Evolutionary conservation across 2,888 invertebrate genomes (phyloP).

Genomic region (Oxystoma pomonae): DNA sequence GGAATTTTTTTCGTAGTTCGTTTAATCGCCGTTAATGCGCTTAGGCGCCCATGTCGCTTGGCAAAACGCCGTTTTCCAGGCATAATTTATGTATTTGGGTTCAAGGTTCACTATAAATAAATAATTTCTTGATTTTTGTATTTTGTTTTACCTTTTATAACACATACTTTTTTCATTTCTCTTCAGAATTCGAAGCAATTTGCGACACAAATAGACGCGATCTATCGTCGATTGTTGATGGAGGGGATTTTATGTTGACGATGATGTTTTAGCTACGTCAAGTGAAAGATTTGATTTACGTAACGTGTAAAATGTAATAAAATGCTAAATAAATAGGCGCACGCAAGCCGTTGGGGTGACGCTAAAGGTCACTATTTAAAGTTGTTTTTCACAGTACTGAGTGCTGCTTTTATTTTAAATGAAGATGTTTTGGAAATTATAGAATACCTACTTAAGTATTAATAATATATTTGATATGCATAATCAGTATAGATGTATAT

Average conservation of each 20-base stretch:
- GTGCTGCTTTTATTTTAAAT: too few species aligned
- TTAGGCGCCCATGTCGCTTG: slow-evolving; percentile 32
- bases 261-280: not conserved
- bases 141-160: not conserved
- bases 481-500: too few species aligned
- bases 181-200: not conserved
- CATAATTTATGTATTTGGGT: slow-evolving; percentile 40
- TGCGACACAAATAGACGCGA: not conserved
- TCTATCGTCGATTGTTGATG: not conserved
- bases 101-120: slow-evolving; percentile 35
- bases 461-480: too few species aligned
- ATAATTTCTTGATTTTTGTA: slow-evolving; percentile 13
- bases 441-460: too few species aligned
- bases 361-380: not conserved
- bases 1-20: slow-evolving; percentile 44
- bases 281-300: not conserved
- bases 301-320: not conserved
- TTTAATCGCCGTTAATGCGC: slow-evolving; percentile 36
- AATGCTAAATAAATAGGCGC: not conserved
- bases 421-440: too few species aligned
- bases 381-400: too few species aligned
- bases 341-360: not conserved
- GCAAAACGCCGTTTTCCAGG: slow-evolving; percentile 42
- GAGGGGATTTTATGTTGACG: not conserved
- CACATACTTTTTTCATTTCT: not conserved